phyloP scores from a whole-genome alignment of 2,888 invertebrate genomes.

The Athalia circularis region DNA sequence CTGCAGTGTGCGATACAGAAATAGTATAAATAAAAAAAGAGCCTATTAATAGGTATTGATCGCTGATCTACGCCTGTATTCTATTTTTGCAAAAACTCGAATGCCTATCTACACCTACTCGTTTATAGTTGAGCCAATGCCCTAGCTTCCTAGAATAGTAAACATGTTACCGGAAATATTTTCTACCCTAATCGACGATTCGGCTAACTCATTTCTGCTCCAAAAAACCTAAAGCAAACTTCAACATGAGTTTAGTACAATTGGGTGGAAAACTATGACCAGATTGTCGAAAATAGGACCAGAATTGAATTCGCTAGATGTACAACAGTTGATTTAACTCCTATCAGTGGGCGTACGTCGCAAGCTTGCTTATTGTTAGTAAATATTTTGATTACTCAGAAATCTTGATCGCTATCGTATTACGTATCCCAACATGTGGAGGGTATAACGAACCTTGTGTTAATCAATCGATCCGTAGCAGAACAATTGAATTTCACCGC shows the following conservation, averaged over 20 bases:
- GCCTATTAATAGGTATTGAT: slow-evolving; percentile 70
- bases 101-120: slow-evolving; percentile 47
- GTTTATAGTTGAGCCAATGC: slow-evolving; percentile 25
- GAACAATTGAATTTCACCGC: slow-evolving; percentile 3
- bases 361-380: background rate
- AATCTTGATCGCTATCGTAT: no score
- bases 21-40: slow-evolving; percentile 21
- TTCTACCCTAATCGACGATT: background rate
- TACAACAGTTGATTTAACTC: background rate
- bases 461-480: slow-evolving; percentile 29
- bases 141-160: slow-evolving; percentile 27
- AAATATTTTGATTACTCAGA: slow-evolving; percentile 24
- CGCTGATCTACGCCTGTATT: slow-evolving; percentile 68
- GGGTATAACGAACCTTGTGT: no score
- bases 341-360: no score
- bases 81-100: slow-evolving; percentile 68
- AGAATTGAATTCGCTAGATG: background rate
- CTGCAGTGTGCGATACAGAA: slow-evolving; percentile 13
- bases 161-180: slow-evolving; percentile 39
- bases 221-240: background rate
- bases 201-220: background rate
- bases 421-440: no score
- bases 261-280: no score
- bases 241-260: background rate
- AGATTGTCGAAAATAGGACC: no score